Percentiles rank a stretch among this genome's conserved stretches.
Evolutionary conservation across 2,113 vertebrate genomes (phyloP).

Genomic region (Chamaea fasciata): DNA sequence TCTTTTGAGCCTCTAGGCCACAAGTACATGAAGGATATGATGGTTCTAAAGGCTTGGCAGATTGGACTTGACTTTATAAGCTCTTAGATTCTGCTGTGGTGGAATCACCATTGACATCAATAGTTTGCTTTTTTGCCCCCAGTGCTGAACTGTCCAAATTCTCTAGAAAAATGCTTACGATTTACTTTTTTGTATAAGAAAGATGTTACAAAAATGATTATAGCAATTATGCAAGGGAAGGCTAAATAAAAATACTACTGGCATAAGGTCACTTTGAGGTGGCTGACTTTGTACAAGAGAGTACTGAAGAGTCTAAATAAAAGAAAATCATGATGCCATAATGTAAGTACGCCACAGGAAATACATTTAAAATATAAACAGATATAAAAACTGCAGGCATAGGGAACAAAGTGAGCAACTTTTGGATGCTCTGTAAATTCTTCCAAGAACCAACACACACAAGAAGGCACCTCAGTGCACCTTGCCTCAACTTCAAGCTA

Average conservation of each 20-base stretch:
- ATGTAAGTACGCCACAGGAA: neutral
- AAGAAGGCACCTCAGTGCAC: neutral
- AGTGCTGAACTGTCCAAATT: neutral
- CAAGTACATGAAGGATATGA: neutral
- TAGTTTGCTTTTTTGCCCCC: fast-evolving
- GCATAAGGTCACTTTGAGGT: neutral
- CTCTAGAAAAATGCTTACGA: neutral
- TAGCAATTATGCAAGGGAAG: neutral
- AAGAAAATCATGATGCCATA: neutral
- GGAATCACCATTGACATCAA: neutral
- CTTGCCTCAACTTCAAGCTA: neutral
- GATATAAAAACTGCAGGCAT: neutral
- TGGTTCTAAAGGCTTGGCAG: neutral
- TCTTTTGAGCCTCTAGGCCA: neutral
- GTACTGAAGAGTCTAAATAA: neutral
- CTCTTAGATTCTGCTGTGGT: neutral
- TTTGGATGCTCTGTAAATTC: neutral
- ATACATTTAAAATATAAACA: neutral
- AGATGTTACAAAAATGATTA: neutral
- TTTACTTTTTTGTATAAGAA: neutral
- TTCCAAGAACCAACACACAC: neutral
- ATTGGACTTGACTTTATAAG: neutral
- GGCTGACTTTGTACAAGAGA: neutral
- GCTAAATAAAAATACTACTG: neutral
- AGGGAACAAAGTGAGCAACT: neutral